Conservation (phyloP, 2,113 vertebrate genomes). For the Melanocharis versteri region DNA sequence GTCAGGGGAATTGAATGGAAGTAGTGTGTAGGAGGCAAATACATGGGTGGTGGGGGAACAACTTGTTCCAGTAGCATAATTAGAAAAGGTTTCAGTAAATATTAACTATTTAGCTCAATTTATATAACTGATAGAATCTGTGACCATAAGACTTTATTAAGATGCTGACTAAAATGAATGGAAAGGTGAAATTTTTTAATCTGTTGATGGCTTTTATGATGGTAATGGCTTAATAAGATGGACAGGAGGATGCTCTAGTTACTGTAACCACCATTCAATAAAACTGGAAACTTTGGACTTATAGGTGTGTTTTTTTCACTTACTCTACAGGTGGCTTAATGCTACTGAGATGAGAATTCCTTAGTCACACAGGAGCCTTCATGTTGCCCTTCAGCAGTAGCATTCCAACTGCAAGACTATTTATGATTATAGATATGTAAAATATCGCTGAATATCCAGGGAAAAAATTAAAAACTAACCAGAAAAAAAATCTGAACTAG, state of each 20-base stretch:
- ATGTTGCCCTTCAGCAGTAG: background rate
- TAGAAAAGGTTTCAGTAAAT: conserved; percentile 24
- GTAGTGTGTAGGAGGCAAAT: conserved; percentile 4
- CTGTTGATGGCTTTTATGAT: background rate
- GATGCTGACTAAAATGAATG: background rate
- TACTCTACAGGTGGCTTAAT: background rate
- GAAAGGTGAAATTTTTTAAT: background rate
- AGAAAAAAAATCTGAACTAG: background rate
- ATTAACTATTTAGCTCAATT: conserved; percentile 16
- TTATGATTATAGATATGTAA: background rate
- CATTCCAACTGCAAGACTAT: background rate
- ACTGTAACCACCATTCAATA: background rate
- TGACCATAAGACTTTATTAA: background rate
- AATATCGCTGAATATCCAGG: background rate
- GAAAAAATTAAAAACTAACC: background rate
- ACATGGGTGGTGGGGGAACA: conserved; percentile 24
- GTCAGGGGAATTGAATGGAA: conserved; percentile 14
- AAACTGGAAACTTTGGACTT: background rate
- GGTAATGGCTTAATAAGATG: background rate
- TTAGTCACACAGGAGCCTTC: background rate
- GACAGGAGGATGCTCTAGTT: background rate
- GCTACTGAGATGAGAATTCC: background rate
- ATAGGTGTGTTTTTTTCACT: background rate
- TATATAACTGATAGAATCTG: background rate
- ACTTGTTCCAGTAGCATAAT: conserved; percentile 15